Base-by-base conservation (phyloP, 1,140 invertebrate species). In the Pachypsylla venusta region DNA sequence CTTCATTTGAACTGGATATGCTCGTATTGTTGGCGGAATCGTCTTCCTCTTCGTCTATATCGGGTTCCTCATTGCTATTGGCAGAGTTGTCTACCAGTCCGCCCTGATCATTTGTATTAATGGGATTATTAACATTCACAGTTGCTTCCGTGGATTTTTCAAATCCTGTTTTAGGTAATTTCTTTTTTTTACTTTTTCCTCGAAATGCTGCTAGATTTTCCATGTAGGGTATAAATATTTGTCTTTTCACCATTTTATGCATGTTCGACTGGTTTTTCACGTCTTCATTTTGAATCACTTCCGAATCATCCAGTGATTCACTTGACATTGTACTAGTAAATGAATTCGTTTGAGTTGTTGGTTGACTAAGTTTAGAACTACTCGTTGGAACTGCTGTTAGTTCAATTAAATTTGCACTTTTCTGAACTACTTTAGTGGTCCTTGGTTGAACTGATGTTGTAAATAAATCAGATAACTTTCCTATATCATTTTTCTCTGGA, bases 31-130 rank as follows among this genome's bases (percentile, higher is more conserved):
- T 1, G 55, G 55, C 1, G 28, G 4, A 14, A 40, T 13, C 25
- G 27, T n/a, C 79, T 62, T 75, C 75, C 67, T 78, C 76, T 64
- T 78, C 70, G 53, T 79, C 74, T 35, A 70, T 71, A 64, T 71
- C 68, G 53, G 73, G 7, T 35, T 35, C 30, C 30, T 35, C 30
- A 35, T 35, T 35, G 30, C 30, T 35, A 35, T n/a, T 35, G 30
- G n/a, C 30, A 7, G 30, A 35, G 7, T 10, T n/a, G n/a, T 35
- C 30, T 10, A n/a, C 7, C n/a, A n/a, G 7, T n/a, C 30, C 30
- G 69, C 48, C 40, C 14, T 40, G 30, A n/a, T 35, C 30, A 35
- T 35, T 35, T 10, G 7, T 35, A n/a, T 35, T 35, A n/a, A 7
- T n/a, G n/a, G n/a, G 30, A n/a, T 35, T 35, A n/a, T 35, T 35